A percentile compares a stretch with the other conserved stretches of the same genome.
Evolutionary conservation across 1,140 invertebrate genomes (phyloP).

Genomic region (Drosophila athabasca): DNA sequence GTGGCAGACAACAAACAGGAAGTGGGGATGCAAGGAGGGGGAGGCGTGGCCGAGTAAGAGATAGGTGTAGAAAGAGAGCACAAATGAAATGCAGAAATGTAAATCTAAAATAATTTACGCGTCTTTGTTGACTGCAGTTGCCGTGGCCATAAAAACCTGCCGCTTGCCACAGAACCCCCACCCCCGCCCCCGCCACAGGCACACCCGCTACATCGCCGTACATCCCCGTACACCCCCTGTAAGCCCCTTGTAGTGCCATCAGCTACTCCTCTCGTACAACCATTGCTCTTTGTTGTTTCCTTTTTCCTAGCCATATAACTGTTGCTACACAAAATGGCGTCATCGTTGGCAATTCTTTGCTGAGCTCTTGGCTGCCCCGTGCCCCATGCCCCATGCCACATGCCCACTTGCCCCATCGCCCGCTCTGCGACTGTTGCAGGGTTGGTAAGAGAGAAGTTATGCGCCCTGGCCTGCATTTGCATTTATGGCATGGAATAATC

Average conservation of each 20-base stretch:
- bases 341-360: constrained; percentile 49
- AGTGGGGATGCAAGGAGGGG: not conserved
- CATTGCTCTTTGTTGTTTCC: constrained; percentile 45
- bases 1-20: constrained; percentile 25
- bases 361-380: constrained; percentile 15
- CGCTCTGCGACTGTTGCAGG: not conserved
- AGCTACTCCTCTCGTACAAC: too few species aligned
- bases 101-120: constrained; percentile 83
- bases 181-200: not conserved
- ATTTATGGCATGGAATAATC: constrained; percentile 81
- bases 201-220: too few species aligned
- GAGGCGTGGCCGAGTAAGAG: constrained; percentile 16
- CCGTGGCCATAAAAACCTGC: constrained; percentile 72
- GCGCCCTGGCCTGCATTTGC: constrained; percentile 65
- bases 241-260: too few species aligned
- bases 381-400: too few species aligned
- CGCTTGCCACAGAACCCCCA: constrained; percentile 26
- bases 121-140: constrained; percentile 80
- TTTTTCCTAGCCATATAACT: constrained; percentile 61
- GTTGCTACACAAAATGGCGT: constrained; percentile 77
- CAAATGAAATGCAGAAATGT: constrained; percentile 82
- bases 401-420: not conserved
- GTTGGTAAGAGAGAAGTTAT: constrained; percentile 32
- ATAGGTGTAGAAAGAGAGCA: constrained; percentile 25
- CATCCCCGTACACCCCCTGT: too few species aligned